phyloP scores from a whole-genome alignment of 2,888 invertebrate genomes.

The Philereme transversata region DNA sequence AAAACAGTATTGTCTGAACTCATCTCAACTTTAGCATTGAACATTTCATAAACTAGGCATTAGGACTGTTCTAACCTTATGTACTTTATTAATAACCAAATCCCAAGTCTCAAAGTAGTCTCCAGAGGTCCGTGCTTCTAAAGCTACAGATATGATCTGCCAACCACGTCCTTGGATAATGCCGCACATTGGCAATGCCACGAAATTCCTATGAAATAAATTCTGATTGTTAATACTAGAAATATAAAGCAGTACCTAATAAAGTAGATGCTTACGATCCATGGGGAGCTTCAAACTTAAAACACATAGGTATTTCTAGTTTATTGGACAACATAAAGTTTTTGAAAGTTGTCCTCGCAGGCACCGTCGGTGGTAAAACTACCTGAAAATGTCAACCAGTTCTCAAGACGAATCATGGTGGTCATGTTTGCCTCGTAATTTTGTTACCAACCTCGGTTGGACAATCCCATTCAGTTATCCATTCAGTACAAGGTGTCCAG shows the following conservation, averaged over 20 bases:
- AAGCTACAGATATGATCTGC: conserved; percentile 75
- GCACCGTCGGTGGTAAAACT: conserved; percentile 74
- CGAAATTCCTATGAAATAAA: conserved; percentile 60
- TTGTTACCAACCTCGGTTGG: conserved; percentile 59
- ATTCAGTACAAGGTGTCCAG: conserved; percentile 69
- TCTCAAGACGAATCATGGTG: not conserved
- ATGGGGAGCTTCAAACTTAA: conserved; percentile 64
- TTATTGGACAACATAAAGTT: conserved; percentile 76
- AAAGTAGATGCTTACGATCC: conserved; percentile 59
- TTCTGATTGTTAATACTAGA: conserved; percentile 1
- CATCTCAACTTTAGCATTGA: not conserved
- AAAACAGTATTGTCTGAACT: conserved; percentile 4
- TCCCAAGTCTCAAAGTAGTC: conserved; percentile 77
- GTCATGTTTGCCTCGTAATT: not conserved
- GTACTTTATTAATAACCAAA: conserved; percentile 63
- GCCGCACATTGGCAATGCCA: conserved; percentile 74
- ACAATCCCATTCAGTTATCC: conserved; percentile 69
- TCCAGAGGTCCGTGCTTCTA: conserved; percentile 68
- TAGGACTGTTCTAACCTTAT: conserved; percentile 56
- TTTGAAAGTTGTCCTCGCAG: conserved; percentile 65
- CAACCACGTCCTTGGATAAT: conserved; percentile 70
- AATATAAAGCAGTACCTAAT: not conserved
- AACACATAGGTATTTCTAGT: conserved; percentile 69
- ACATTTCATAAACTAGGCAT: not conserved
- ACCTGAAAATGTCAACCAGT: conserved; percentile 49